Conservation (phyloP, 2,888 invertebrate species). For the Drosophila helvetica region DNA sequence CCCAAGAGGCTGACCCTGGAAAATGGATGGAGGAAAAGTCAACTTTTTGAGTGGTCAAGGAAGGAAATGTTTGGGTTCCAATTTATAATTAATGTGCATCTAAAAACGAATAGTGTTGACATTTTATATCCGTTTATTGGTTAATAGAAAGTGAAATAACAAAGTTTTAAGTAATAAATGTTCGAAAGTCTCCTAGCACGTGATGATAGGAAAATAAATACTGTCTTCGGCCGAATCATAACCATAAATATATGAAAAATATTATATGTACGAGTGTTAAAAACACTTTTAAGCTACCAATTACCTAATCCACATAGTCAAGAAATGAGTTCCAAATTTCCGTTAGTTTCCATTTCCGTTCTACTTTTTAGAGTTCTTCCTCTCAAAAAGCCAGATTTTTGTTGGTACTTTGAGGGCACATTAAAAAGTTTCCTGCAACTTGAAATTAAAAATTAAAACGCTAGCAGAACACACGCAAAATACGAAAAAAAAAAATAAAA, state of each 20-base stretch:
- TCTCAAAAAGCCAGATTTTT: background rate
- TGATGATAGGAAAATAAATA: background rate
- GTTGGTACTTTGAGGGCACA: background rate
- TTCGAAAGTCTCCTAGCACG: no score
- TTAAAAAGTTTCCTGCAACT: slow-evolving; percentile 15
- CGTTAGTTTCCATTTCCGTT: background rate
- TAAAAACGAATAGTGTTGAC: no score
- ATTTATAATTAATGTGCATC: no score
- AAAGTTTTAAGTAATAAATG: no score
- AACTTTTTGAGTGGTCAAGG: slow-evolving; percentile 7
- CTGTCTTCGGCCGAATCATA: background rate
- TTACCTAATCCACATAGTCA: no score
- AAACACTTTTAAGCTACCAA: background rate
- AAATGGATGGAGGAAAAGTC: background rate
- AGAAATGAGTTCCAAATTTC: background rate
- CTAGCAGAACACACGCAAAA: background rate
- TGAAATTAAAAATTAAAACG: slow-evolving; percentile 29
- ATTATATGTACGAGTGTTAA: no score
- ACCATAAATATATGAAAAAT: no score
- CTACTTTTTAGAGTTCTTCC: slow-evolving; percentile 2
- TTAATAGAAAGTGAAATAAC: no score
- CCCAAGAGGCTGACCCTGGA: background rate
- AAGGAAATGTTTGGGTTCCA: no score
- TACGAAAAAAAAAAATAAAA: no score
- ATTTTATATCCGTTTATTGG: no score